These are phyloP conservation scores for Tinea trinotella DNA, from an alignment of 2,888 invertebrate species.

Conservation along the genomic window DNA sequence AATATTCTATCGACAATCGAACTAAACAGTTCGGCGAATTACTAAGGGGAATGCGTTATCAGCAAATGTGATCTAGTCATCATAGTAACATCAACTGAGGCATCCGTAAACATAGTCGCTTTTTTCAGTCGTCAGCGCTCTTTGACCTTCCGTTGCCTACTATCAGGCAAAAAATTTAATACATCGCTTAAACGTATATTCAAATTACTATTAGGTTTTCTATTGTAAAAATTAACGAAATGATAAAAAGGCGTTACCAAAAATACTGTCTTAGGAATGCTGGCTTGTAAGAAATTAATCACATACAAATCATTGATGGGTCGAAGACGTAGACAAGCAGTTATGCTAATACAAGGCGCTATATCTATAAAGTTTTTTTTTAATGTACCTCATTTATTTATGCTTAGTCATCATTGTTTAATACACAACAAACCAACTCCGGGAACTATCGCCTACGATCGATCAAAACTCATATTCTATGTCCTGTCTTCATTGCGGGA, in stretches of 20 bases:
- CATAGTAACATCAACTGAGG: no score
- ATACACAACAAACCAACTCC: constrained; percentile 45
- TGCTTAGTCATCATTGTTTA: constrained; percentile 59
- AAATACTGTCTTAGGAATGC: constrained; percentile 26
- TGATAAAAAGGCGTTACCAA: constrained; percentile 51
- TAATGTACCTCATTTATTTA: constrained; percentile 48
- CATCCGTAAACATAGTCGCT: no score
- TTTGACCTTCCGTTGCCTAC: no score
- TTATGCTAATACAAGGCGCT: constrained; percentile 38
- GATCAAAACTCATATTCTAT: constrained; percentile 38
- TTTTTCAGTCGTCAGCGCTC: no score
- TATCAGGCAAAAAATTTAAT: neutral
- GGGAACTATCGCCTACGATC: constrained; percentile 49
- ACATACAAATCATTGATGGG: constrained; percentile 39
- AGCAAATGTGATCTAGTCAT: no score
- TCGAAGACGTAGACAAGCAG: constrained; percentile 25
- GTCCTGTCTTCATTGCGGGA: neutral
- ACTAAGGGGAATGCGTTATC: no score
- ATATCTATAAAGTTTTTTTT: constrained; percentile 31
- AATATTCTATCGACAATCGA: no score
- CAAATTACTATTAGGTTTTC: neutral
- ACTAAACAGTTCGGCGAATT: no score
- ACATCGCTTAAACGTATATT: neutral
- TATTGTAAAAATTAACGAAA: constrained; percentile 24
- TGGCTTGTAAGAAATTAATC: constrained; percentile 52